Percentiles rank a stretch among this genome's conserved stretches.
phyloP scores from a whole-genome alignment of 2,888 invertebrate genomes.

The Ichneumoninae sp. region DNA sequence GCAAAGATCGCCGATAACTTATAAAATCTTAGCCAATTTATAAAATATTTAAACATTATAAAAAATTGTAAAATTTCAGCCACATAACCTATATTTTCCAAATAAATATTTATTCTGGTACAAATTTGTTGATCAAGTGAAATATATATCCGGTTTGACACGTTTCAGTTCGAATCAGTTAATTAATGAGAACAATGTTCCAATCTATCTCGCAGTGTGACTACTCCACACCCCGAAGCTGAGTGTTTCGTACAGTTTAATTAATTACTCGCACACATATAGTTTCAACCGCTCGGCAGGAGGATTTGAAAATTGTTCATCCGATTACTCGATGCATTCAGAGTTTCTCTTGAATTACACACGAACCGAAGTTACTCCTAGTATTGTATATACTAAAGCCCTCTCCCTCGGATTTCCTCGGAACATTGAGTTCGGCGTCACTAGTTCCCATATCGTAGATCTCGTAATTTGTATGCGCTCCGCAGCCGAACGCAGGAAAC shows the following conservation, averaged over 20 bases:
- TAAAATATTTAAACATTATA: too few relatives aligned
- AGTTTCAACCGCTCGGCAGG: slow-evolving; percentile 12
- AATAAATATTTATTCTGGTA: not conserved
- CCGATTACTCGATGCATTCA: slow-evolving; percentile 35
- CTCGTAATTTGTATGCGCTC: slow-evolving; percentile 57
- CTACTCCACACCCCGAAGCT: not conserved
- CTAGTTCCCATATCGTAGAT: slow-evolving; percentile 58
- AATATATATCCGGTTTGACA: not conserved
- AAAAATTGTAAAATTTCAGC: too few relatives aligned
- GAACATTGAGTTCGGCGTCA: slow-evolving; percentile 34
- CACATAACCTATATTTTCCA: too few relatives aligned
- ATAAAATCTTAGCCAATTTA: too few relatives aligned
- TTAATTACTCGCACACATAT: slow-evolving; percentile 25
- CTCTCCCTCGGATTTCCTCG: slow-evolving; percentile 40
- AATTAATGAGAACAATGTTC: slow-evolving; percentile 15
- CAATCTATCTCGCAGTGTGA: not conserved
- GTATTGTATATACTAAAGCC: slow-evolving; percentile 32
- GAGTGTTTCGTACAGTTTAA: slow-evolving; percentile 31
- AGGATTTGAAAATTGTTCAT: slow-evolving; percentile 31
- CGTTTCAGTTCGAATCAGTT: slow-evolving; percentile 3
- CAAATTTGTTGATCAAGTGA: not conserved
- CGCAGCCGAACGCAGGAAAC: slow-evolving; percentile 20
- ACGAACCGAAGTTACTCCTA: slow-evolving; percentile 20
- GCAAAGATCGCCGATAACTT: too few relatives aligned
- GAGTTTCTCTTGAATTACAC: slow-evolving; percentile 19